Evolutionary conservation across 2,113 vertebrate genomes (phyloP), one percentile per base, ranked within the genome.

Genomic region (Laticauda laticaudata): DNA sequence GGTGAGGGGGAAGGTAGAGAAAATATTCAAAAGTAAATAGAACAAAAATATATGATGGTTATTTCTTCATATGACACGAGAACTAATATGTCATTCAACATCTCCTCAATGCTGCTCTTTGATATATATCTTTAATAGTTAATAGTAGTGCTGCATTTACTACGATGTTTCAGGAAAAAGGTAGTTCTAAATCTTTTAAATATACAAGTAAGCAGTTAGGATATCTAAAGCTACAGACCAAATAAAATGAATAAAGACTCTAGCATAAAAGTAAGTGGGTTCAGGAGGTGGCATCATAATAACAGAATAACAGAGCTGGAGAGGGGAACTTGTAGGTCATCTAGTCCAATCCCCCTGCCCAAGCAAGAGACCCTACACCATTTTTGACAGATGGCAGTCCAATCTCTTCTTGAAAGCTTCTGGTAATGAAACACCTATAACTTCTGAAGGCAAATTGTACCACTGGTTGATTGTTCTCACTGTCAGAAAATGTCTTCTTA

Each of bases 31-130:
- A 90, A 55, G n/a, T 88, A 64, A 92, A 85, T 86, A 94, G 94
- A 94, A 91, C 12, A 0, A 34, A 89, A 94, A 56, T 91, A 91
- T 93, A 94, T 95, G 43, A 23, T 54, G 69, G 69, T 91, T 94
- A 91, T 54, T 18, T 2, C 14, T 15, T 4, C 8, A 54, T 89
- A 94, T 59, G 23, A 61, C 93, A 43, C 2, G 0, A 43, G 61
- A 9, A 85, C 23, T 94, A 56, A 55, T 87, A 10, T 87, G 56
- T 57, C 56, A 1, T 91, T 34, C 2, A 10, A 23, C 11, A 90
- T 48, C 86, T 93, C 26, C 93, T 11, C 26, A 43, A 56, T 6
- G 48, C n/a, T 45, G 7, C 23, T 89, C 57, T 61, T 55, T 61
- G 87, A 64, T 88, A n/a, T 10, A 45, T 86, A 45, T 53, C 4